These are phyloP conservation scores for Luscinia luscinia DNA, from an alignment of 2,797 vertebrate genomes.

Conservation along the genomic window DNA sequence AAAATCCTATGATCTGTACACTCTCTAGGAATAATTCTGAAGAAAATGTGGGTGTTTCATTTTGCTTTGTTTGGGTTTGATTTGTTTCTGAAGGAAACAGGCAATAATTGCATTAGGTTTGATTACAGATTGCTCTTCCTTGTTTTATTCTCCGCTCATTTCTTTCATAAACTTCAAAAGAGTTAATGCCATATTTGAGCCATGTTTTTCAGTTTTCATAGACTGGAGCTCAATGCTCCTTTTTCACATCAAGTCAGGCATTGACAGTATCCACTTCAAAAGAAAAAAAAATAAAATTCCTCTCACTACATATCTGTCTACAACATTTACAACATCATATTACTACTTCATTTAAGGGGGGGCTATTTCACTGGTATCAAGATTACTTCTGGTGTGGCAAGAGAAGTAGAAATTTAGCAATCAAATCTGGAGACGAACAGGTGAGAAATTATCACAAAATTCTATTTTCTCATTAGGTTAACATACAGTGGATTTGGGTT, in stretches of 20 bases:
- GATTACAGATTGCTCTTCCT: background rate
- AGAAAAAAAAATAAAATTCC: background rate
- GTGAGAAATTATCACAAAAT: background rate
- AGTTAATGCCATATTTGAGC: background rate
- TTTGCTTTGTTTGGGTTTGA: background rate
- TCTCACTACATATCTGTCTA: background rate
- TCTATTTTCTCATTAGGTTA: background rate
- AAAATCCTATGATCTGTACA: background rate
- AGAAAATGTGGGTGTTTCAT: background rate
- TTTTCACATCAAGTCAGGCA: background rate
- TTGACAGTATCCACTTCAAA: background rate
- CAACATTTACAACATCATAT: background rate
- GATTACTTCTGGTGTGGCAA: background rate
- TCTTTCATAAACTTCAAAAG: background rate
- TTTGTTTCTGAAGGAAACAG: background rate
- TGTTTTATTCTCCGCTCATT: background rate
- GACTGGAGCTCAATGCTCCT: background rate
- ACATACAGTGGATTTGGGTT: background rate
- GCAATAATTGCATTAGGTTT: background rate
- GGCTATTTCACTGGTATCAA: background rate
- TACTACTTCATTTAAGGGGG: background rate
- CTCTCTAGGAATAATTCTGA: background rate
- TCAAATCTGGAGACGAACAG: background rate
- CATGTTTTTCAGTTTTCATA: background rate
- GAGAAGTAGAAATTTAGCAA: background rate